Base-by-base conservation (phyloP, 2,113 vertebrate genomes). In the Aplodontia rufa region DNA sequence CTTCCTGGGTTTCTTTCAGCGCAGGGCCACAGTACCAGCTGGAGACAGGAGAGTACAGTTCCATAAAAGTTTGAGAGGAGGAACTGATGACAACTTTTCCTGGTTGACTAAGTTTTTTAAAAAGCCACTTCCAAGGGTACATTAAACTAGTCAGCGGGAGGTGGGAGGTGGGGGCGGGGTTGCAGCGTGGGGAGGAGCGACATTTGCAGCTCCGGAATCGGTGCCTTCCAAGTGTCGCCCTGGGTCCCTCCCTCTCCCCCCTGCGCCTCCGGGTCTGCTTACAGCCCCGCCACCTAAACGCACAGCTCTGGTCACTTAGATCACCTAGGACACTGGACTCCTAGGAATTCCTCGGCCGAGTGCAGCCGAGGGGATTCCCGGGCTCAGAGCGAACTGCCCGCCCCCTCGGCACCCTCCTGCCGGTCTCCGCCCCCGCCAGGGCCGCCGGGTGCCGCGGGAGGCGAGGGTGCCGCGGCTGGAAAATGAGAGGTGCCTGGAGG, bases 161-260 rank as follows among this genome's bases (percentile, higher is more conserved):
- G 96, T 75, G 88, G 96, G 94, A 37, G 55, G 87, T 28, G 93
- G 76, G 92, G 78, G 79, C 20, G 75, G 87, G 68, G 91, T 91
- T 37, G 96, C 94, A 88, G 97, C 71, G 75, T 45, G 90, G 97
- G 97, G 97, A 91, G 97, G 97, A 94, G 97, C 97, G 85, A 96
- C 90, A 1, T 28, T 32, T 30, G 6, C 66, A 24, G 91, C 87
- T 87, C 30, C 14, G 79, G 96, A 91, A 84, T 87, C 90, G 2
- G 32, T 14, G 86, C 86, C 93, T 94, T 55, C 51, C 82, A 13
- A 62, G 94, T n/a, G 96, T 80, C 37, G 89, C 82, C 9, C 4
- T 4, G 49, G 32, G 62, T 60, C 12, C 72, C 45, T 24, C 30
- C 8, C 6, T 26, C 32, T 49, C n/a, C 37, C 64, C 19, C n/a